Evolutionary conservation across 2,113 vertebrate species (phyloP).

Genomic region (Pithys albifrons): DNA sequence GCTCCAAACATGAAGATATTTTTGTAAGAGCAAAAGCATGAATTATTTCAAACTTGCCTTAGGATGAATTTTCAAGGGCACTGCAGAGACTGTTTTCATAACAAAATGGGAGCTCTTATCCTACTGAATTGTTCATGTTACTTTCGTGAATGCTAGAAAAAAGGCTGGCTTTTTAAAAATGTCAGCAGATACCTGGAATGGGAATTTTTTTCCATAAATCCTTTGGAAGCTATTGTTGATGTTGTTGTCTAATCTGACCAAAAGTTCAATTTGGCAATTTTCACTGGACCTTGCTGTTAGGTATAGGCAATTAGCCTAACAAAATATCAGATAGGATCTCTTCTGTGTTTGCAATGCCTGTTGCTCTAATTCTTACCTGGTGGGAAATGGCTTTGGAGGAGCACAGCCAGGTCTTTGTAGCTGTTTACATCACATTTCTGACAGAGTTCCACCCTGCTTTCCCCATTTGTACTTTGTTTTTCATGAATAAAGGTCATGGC

Average conservation of each 20-base stretch:
- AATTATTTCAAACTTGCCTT: slow-evolving; percentile 59
- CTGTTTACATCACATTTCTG: slow-evolving; percentile 61
- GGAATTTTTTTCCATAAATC: background rate
- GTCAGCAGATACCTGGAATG: background rate
- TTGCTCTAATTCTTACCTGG: slow-evolving; percentile 36
- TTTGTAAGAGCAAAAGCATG: slow-evolving; percentile 41
- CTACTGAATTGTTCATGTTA: background rate
- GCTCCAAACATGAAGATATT: slow-evolving; percentile 32
- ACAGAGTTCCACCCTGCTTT: slow-evolving; percentile 47
- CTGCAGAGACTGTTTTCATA: slow-evolving; percentile 5
- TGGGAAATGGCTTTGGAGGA: slow-evolving; percentile 45
- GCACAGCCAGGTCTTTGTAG: background rate
- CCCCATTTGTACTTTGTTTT: slow-evolving; percentile 61
- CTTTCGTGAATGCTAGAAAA: background rate
- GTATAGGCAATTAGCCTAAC: slow-evolving; percentile 10
- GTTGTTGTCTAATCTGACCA: background rate
- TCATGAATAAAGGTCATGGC: slow-evolving; percentile 63
- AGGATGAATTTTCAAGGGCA: slow-evolving; percentile 56
- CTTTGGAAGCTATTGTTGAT: background rate
- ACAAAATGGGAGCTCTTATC: background rate
- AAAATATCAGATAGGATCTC: slow-evolving; percentile 41
- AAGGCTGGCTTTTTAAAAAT: background rate
- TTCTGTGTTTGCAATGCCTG: background rate
- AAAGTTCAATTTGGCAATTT: slow-evolving; percentile 26
- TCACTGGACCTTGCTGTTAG: background rate